Conservation (phyloP, 2,113 vertebrate genomes). For the Copsychus sechellarum region DNA sequence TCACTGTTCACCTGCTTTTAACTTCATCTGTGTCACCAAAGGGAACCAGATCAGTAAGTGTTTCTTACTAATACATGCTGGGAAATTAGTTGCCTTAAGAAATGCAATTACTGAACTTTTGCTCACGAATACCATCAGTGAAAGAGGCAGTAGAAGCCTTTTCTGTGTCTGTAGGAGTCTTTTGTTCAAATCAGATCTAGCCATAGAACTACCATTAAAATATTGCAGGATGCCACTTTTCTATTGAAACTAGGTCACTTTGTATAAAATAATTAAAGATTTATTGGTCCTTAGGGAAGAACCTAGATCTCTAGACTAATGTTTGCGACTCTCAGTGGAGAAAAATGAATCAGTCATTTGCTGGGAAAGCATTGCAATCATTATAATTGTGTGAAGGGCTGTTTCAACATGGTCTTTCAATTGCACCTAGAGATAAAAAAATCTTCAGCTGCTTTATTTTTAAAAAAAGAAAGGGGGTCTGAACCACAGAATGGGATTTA, state of each 20-base stretch:
- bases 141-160: neutral
- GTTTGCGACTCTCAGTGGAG: neutral
- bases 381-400: neutral
- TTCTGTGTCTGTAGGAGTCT: neutral
- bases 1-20: neutral
- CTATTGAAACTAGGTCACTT: slow-evolving; percentile 45
- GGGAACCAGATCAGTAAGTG: neutral
- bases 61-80: neutral
- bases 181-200: neutral
- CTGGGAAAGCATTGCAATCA: neutral
- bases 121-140: neutral
- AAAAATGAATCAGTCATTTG: neutral
- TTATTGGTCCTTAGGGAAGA: slow-evolving; percentile 36
- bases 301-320: neutral
- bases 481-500: neutral
- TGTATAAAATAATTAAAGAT: slow-evolving; percentile 56
- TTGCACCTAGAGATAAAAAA: neutral
- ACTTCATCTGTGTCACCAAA: neutral
- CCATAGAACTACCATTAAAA: neutral
- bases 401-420: neutral
- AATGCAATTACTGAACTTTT: neutral
- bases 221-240: neutral
- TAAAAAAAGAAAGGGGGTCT: neutral
- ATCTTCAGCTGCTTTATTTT: neutral
- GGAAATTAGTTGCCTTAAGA: neutral